phyloP scores from a whole-genome alignment of 2,113 vertebrate species.

The Tetrao urogallus region DNA sequence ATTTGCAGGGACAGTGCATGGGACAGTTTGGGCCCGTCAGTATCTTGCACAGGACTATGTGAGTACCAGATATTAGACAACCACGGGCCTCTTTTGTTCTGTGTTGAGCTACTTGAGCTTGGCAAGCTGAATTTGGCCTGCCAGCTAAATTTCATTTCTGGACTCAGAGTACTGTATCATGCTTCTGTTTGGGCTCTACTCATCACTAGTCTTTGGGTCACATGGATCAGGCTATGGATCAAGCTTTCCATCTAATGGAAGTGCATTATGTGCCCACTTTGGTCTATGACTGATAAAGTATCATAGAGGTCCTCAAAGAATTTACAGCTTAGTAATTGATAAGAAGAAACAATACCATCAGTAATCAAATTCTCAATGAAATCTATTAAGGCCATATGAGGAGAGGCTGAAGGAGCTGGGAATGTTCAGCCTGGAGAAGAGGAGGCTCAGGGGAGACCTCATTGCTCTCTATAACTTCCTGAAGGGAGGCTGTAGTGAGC shows the following conservation, averaged over 20 bases:
- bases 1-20: not conserved
- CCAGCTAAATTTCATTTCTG: not conserved
- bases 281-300: not conserved
- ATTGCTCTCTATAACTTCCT: no score
- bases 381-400: not conserved
- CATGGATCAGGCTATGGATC: not conserved
- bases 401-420: no score
- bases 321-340: not conserved
- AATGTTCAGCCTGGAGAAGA: no score
- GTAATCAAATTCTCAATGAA: not conserved
- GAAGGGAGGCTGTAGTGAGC: no score
- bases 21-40: not conserved
- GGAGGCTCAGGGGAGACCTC: no score
- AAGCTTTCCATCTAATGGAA: not conserved
- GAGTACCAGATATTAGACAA: not conserved
- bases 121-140: not conserved
- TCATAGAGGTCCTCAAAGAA: not conserved
- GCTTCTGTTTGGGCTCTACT: not conserved
- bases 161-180: not conserved
- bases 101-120: not conserved
- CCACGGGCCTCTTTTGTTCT: fast-evolving
- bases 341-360: not conserved
- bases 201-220: not conserved
- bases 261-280: not conserved
- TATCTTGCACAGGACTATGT: not conserved